phyloP scores from a whole-genome alignment of 2,888 invertebrate species.

The Pammene aurita region DNA sequence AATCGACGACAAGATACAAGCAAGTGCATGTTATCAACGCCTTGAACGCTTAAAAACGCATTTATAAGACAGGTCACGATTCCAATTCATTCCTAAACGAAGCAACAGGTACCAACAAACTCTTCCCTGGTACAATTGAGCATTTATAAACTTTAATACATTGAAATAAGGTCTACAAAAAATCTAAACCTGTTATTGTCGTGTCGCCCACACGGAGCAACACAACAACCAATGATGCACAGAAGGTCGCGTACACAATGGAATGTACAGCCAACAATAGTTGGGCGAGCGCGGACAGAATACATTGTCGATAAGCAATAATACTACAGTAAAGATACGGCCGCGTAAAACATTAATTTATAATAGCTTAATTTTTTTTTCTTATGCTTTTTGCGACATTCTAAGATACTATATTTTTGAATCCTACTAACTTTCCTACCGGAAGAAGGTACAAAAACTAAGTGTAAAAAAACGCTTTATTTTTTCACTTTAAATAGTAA shows the following conservation, averaged over 20 bases:
- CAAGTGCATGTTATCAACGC: neutral
- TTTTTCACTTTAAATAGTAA: no score
- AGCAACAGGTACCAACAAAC: conserved; percentile 11
- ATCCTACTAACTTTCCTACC: no score
- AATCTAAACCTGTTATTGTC: conserved; percentile 15
- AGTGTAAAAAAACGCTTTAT: no score
- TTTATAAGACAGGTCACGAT: conserved; percentile 12
- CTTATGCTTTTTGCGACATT: no score
- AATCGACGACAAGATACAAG: neutral
- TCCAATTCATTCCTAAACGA: neutral
- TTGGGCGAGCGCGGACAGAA: conserved; percentile 64
- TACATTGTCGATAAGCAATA: conserved; percentile 50
- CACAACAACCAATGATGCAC: conserved; percentile 49
- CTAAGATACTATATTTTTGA: no score
- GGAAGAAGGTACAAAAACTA: no score
- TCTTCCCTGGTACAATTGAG: neutral
- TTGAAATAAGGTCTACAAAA: conserved; percentile 11
- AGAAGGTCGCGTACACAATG: conserved; percentile 72
- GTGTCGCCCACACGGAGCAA: conserved; percentile 49
- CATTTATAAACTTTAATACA: neutral
- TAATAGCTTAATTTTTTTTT: no score
- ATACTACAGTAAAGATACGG: no score
- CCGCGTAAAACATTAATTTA: no score
- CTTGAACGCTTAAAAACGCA: neutral
- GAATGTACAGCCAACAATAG: conserved; percentile 70